Evolutionary conservation across 2,113 vertebrate genomes (phyloP).

Genomic region (Perca flavescens): DNA sequence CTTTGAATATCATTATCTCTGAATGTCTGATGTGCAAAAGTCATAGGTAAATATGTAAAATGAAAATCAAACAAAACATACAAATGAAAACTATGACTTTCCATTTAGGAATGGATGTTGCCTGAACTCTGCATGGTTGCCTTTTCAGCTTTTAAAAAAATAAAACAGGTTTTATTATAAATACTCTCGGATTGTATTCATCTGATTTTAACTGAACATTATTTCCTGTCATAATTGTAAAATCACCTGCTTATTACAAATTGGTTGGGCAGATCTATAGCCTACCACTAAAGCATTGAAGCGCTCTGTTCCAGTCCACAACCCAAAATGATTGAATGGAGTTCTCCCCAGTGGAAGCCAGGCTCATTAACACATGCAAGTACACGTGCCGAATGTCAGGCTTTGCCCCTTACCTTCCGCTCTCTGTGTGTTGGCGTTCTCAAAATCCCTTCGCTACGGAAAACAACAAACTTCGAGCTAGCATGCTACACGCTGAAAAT

Average conservation of each 20-base stretch:
- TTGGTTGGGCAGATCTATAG: neutral
- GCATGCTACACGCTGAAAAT: too few species aligned
- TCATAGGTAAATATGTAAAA: neutral
- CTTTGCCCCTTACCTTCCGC: too few species aligned
- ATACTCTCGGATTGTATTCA: neutral
- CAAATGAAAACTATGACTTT: neutral
- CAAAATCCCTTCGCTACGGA: too few species aligned
- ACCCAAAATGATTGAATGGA: constrained; percentile 5
- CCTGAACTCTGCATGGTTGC: too few species aligned
- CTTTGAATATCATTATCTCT: neutral
- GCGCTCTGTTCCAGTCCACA: neutral
- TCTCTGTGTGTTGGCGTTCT: too few species aligned
- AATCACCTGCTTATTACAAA: neutral
- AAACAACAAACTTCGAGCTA: too few species aligned
- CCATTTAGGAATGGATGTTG: too few species aligned
- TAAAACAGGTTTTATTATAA: neutral
- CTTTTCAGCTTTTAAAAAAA: neutral
- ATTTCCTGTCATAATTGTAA: neutral
- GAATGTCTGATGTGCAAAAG: neutral
- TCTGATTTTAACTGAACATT: neutral
- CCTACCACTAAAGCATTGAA: neutral
- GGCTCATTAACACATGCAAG: neutral
- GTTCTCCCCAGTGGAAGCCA: constrained; percentile 4
- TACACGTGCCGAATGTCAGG: too few species aligned
- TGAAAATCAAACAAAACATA: neutral